Percentiles rank a stretch among this genome's conserved stretches.
These are phyloP conservation scores for Varanus komodoensis DNA, from an alignment of 2,113 vertebrate genomes.

Conservation along the genomic window DNA sequence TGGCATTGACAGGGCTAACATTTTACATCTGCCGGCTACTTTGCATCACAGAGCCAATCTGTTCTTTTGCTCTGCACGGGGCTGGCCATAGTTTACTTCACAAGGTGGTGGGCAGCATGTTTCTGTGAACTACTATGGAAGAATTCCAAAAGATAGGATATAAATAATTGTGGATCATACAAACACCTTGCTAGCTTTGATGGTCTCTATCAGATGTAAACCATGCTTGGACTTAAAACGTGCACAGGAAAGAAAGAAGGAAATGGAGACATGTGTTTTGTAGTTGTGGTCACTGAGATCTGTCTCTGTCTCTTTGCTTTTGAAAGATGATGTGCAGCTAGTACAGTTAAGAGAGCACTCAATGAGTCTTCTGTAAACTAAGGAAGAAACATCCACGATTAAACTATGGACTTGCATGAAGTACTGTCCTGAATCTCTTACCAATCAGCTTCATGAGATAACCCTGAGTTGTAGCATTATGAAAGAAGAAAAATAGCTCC, in stretches of 20 bases:
- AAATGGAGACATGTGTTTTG: background rate
- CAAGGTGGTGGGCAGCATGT: background rate
- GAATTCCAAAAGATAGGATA: no score
- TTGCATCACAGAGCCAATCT: background rate
- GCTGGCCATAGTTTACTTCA: background rate
- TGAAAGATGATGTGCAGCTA: background rate
- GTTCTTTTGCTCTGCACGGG: background rate
- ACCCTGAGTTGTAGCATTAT: no score
- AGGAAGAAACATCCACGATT: no score
- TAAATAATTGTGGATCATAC: no score
- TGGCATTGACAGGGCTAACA: background rate
- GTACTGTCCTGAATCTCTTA: no score
- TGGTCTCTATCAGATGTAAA: no score
- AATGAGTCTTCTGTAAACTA: background rate
- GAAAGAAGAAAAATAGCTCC: no score
- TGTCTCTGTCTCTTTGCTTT: background rate
- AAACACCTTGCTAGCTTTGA: no score
- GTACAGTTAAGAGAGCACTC: background rate
- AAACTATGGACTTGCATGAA: no score
- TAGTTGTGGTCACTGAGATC: background rate
- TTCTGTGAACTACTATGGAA: no score
- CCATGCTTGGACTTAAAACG: background rate
- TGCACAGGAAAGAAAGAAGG: background rate
- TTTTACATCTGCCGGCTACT: background rate
- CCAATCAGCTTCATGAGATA: no score